Evolutionary conservation across 2,113 vertebrate species (phyloP).

Genomic region (Cephalopholis sonnerati): DNA sequence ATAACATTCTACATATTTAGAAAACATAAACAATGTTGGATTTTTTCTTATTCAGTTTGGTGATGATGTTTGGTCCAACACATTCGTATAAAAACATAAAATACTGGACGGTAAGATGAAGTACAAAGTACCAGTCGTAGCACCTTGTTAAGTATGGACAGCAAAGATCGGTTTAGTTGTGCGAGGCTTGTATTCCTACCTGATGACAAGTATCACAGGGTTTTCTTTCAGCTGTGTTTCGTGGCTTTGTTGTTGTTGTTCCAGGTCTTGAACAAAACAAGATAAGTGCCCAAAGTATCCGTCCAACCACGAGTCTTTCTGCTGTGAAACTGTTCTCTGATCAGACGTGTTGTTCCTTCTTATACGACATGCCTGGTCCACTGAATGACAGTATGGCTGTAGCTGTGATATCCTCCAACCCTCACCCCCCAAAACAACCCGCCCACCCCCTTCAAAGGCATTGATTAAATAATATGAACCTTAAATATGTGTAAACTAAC

Average conservation of each 20-base stretch:
- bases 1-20: slow-evolving; percentile 71
- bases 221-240: slow-evolving; percentile 14
- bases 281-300: slow-evolving; percentile 69
- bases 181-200: slow-evolving; percentile 37
- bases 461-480: slow-evolving; percentile 88
- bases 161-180: slow-evolving; percentile 50
- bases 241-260: slow-evolving; percentile 29
- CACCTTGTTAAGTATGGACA: slow-evolving; percentile 76
- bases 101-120: slow-evolving; percentile 66
- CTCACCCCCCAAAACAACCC: neutral
- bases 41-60: slow-evolving; percentile 40
- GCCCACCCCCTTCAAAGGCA: slow-evolving; percentile 28
- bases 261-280: slow-evolving; percentile 45
- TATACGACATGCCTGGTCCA: slow-evolving; percentile 73
- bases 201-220: neutral
- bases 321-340: slow-evolving; percentile 66
- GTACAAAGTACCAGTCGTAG: slow-evolving; percentile 72
- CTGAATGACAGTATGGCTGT: slow-evolving; percentile 42
- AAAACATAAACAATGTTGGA: slow-evolving; percentile 66
- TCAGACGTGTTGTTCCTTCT: slow-evolving; percentile 71
- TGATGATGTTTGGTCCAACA: slow-evolving; percentile 79
- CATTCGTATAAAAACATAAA: slow-evolving; percentile 73
- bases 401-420: slow-evolving; percentile 32
- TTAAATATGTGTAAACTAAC: slow-evolving; percentile 87
- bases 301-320: slow-evolving; percentile 82